Evolutionary conservation across 2,797 vertebrate genomes (phyloP).

Genomic region (Gobionotothen gibberifrons): DNA sequence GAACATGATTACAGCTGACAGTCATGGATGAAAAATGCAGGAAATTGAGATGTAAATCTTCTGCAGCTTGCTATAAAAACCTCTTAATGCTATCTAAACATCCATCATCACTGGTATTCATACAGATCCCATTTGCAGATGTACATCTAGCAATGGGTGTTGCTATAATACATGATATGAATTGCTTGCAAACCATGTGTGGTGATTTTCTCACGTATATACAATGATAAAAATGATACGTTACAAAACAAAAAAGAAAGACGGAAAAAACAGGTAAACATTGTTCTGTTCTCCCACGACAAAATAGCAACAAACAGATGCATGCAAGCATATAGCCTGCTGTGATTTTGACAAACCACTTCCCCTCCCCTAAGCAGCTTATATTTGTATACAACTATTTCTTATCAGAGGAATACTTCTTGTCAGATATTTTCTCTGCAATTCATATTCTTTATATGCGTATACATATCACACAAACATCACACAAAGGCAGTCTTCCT

Average conservation of each 20-base stretch:
- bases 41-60: conserved; percentile 63
- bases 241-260: no score
- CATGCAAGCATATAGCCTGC: not conserved
- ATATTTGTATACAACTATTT: not conserved
- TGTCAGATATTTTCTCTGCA: not conserved
- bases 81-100: conserved; percentile 27
- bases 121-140: not conserved
- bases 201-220: no score
- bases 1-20: conserved; percentile 69
- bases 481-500: conserved; percentile 31
- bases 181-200: not conserved
- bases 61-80: conserved; percentile 33
- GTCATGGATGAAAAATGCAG: conserved; percentile 58
- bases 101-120: not conserved
- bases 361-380: not conserved
- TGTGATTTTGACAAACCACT: not conserved
- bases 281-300: not conserved
- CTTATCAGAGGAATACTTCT: not conserved
- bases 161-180: not conserved
- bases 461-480: conserved; percentile 16
- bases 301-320: not conserved
- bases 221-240: no score
- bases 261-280: not conserved
- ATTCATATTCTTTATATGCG: not conserved
- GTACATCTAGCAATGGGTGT: not conserved